Evolutionary conservation across 2,113 vertebrate genomes (phyloP).

Genomic region (Noturus placidus): DNA sequence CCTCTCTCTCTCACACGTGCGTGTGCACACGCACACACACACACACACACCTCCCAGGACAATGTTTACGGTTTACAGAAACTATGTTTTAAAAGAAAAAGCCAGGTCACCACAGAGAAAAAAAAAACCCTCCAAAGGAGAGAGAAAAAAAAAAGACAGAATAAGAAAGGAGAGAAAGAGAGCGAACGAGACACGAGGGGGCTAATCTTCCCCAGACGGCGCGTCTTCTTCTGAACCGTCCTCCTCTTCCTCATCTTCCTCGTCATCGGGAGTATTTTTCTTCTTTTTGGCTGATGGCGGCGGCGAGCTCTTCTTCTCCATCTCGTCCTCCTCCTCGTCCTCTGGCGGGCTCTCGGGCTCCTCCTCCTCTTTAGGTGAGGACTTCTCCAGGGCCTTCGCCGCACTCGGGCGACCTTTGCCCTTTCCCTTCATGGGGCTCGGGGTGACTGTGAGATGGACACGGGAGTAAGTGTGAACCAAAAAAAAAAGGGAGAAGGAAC

Average conservation of each 20-base stretch:
- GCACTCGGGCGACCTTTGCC: slow-evolving; percentile 93
- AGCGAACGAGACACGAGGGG: slow-evolving; percentile 50
- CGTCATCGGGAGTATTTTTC: slow-evolving; percentile 72
- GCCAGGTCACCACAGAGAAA: slow-evolving; percentile 66
- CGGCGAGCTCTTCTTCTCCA: slow-evolving; percentile 83
- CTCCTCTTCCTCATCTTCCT: slow-evolving; percentile 78
- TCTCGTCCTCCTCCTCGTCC: slow-evolving; percentile 80
- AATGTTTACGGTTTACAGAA: slow-evolving; percentile 44
- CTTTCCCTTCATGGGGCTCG: slow-evolving; percentile 97
- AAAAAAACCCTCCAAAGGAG: slow-evolving; percentile 50
- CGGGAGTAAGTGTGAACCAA: not conserved
- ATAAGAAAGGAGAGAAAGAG: slow-evolving; percentile 59
- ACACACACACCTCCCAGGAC: not conserved
- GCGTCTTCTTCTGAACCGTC: slow-evolving; percentile 96
- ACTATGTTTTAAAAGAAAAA: not conserved
- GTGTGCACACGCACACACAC: not conserved
- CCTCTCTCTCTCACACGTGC: slow-evolving; percentile 12
- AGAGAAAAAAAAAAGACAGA: not conserved
- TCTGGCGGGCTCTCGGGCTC: slow-evolving; percentile 83
- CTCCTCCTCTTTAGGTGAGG: slow-evolving; percentile 91
- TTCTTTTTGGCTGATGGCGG: slow-evolving; percentile 82
- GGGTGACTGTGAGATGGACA: slow-evolving; percentile 78
- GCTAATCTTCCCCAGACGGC: slow-evolving; percentile 95
- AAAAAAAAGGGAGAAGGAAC: not conserved
- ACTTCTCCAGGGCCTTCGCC: slow-evolving; percentile 91